A percentile compares a stretch with the other conserved stretches of the same genome.
Conservation (phyloP, 1,140 invertebrate genomes). For the Papilio glaucus region DNA sequence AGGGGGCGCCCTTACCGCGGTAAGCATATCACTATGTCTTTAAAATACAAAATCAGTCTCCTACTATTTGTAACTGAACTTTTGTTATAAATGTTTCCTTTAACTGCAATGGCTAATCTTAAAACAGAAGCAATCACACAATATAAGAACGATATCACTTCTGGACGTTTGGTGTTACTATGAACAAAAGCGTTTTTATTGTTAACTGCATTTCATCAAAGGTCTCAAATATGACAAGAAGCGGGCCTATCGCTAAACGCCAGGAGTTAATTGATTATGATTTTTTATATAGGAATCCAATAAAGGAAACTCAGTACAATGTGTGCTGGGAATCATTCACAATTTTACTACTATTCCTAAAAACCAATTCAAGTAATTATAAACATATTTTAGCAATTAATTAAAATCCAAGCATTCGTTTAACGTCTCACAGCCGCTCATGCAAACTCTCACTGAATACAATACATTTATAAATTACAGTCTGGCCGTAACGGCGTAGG, state of each 20-base stretch:
- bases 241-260: neutral
- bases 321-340: neutral
- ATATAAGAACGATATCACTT: conserved; percentile 62
- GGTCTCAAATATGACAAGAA: neutral
- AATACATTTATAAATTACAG: conserved; percentile 53
- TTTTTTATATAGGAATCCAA: neutral
- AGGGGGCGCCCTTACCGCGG: conserved; percentile 57
- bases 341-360: neutral
- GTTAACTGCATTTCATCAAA: neutral
- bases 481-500: conserved; percentile 67
- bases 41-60: conserved; percentile 81
- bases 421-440: conserved; percentile 78
- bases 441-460: conserved; percentile 67
- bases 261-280: neutral
- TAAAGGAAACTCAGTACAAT: no score
- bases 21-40: conserved; percentile 74
- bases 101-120: conserved; percentile 52
- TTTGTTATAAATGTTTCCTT: conserved; percentile 53
- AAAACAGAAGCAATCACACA: conserved; percentile 55
- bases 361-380: conserved; percentile 1
- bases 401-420: conserved; percentile 45
- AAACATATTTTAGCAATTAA: conserved; percentile 40
- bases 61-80: conserved; percentile 77
- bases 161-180: conserved; percentile 65
- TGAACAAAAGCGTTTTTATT: conserved; percentile 38